Evolutionary conservation across 2,797 vertebrate genomes (phyloP).

Genomic region (Malacoctenus gilli): DNA sequence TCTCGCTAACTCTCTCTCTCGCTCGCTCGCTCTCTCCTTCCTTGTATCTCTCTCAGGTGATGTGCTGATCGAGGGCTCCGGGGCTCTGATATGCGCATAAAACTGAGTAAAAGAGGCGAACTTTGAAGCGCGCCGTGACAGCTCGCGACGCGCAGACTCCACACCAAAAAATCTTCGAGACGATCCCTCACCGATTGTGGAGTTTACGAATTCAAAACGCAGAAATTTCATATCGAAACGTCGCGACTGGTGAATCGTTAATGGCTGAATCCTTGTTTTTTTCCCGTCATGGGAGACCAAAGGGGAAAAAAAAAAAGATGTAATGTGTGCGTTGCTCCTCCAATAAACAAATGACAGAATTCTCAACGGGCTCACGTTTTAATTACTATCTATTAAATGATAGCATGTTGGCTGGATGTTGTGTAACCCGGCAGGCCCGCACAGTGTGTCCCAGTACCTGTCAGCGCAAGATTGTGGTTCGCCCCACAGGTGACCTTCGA

Average conservation of each 20-base stretch:
- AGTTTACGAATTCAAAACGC: conserved; percentile 2
- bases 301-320: background rate
- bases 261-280: background rate
- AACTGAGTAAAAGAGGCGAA: conserved; percentile 89
- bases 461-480: conserved; percentile 61
- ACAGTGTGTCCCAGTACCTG: conserved; percentile 48
- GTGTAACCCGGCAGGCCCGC: background rate
- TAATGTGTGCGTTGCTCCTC: background rate
- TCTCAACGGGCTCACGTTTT: background rate
- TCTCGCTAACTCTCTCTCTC: conserved; percentile 61
- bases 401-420: background rate
- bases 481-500: conserved; percentile 66
- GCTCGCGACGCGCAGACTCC: too few species aligned
- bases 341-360: background rate
- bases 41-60: conserved; percentile 67
- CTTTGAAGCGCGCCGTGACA: conserved; percentile 82
- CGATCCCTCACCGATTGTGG: too few species aligned
- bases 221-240: background rate
- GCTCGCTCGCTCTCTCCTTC: conserved; percentile 37
- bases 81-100: conserved; percentile 88
- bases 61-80: conserved; percentile 73
- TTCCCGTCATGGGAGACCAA: too few species aligned
- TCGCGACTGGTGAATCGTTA: conserved; percentile 10
- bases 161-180: too few species aligned
- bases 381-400: background rate